Base-by-base conservation (phyloP, 2,888 invertebrate species). In the Meganola albula region DNA sequence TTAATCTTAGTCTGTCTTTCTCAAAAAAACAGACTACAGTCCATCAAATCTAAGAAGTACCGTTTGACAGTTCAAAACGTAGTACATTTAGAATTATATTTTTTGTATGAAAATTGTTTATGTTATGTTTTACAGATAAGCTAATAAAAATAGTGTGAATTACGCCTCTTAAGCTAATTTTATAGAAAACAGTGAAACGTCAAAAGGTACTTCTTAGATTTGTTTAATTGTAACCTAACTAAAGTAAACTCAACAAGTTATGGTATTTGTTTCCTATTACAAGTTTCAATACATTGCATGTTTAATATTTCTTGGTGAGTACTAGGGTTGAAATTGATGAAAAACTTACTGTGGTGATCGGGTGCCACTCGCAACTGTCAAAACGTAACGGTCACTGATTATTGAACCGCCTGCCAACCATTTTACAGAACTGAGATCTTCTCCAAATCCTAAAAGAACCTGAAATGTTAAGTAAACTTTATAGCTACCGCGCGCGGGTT, bases 341-440 rank as follows among this genome's bases (percentile, higher is more conserved):
- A 10, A 12, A 2, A 12, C 34, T 34, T 14, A 34, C 34, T 9
- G 5, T 1, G 7, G 1, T 2, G 11, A 1, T 14, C 4, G 13
- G 10, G 13, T 23, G 18, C 31, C 31, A 6, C 27, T 27, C 1
- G 16, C 36, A 2, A 35, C 40, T 7, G 35, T 30, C n/a, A 40
- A 22, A 1, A 38, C 31, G 11, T 27, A 38, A 7, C 25, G 14
- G 1, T 34, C 27, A 12, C 34, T 34, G 2, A 38, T 29, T 2
- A 37, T 24, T 4, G 37, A 21, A 1, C 37, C 37, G n/a, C 24
- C 37, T n/a, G 31, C 31, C 8, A 33, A 9, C 33, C 34, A 31
- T 10, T 35, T 9, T 0, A 30, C 35, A 1, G 16, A 4, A 7
- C 22, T 9, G 7, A 16, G 7, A 9, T 23, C 11, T 3, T 13